Evolutionary conservation across 2,888 invertebrate species (phyloP).

Genomic region (Pomacea canaliculata): DNA sequence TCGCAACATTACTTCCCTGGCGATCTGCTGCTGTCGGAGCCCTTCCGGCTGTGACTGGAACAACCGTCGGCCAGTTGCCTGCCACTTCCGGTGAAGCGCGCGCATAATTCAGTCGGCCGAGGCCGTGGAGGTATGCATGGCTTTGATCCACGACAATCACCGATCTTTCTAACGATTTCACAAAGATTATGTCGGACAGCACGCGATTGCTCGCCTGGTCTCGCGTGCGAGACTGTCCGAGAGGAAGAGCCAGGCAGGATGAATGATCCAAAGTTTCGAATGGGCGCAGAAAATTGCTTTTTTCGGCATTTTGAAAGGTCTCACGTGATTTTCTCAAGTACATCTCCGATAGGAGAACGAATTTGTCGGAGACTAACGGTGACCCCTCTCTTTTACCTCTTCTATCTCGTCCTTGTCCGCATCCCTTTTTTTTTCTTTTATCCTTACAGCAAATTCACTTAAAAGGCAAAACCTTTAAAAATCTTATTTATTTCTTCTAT

Average conservation of each 20-base stretch:
- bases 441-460: no score
- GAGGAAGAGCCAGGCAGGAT: slow-evolving; percentile 5
- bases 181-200: slow-evolving; percentile 21
- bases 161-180: slow-evolving; percentile 26
- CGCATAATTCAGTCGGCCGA: slow-evolving; percentile 13
- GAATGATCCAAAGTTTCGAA: slow-evolving; percentile 4
- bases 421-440: no score
- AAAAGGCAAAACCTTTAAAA: no score
- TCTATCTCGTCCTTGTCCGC: no score
- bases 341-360: no score
- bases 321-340: no score
- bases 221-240: slow-evolving; percentile 7
- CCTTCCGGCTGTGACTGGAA: no score
- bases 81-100: slow-evolving; percentile 14
- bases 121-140: slow-evolving; percentile 4
- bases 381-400: no score
- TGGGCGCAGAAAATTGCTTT: not conserved
- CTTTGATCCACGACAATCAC: slow-evolving; percentile 18
- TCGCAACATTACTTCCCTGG: slow-evolving; percentile 1
- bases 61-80: not conserved
- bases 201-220: slow-evolving; percentile 15
- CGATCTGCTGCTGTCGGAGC: not conserved
- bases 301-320: no score
- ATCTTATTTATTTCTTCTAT: no score
- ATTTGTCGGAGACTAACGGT: no score